Base-by-base conservation (phyloP, 2,797 vertebrate species). In the Ctenosaura bakeri region DNA sequence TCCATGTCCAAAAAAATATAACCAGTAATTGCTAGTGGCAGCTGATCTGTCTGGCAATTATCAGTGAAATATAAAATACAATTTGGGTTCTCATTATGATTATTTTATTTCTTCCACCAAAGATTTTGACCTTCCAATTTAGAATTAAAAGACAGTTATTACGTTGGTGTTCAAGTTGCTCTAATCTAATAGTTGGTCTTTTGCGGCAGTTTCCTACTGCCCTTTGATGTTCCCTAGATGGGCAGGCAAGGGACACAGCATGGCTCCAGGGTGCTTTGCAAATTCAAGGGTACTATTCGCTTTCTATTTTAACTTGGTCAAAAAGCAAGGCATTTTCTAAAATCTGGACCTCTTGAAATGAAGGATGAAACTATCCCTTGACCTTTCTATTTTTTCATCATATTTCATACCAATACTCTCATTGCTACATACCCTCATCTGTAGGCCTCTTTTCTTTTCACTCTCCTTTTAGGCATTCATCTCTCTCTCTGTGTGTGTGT, bases 51-150 rank as follows among this genome's bases (percentile, higher is more conserved):
- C 76, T 87, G 35, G 85, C 84, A 62, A 90, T 94, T 93, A 89
- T 90, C 91, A 88, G 73, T 93, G 91, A 89, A 94, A 92, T 91
- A 94, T 88, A 93, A 93, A 95, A 94, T 94, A 91, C 81, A 94
- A 91, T 91, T 95, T 91, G 93, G 83, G 92, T 92, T 88, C 90
- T 91, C 84, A 91, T 93, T 91, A 91, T 93, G 89, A 92, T 91
- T 90, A 89, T 92, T 94, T 83, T 84, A 89, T 92, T 92, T 93
- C 69, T 88, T 86, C 93, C 93, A 82, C 87, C 89, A 80, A 95
- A 93, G 91, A 90, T 80, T 89, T 86, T 91, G 92, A 95, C 91
- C 91, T 95, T 91, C 83, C 89, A 85, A 81, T 92, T 95, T 92
- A 88, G 74, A 89, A 92, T 93, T 87, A 85, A 92, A 92, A 93